A percentile compares a stretch with the other conserved stretches of the same genome.
These are phyloP conservation scores for Zaprionus lachaisei DNA, from an alignment of 1,140 invertebrate species.

Conservation along the genomic window DNA sequence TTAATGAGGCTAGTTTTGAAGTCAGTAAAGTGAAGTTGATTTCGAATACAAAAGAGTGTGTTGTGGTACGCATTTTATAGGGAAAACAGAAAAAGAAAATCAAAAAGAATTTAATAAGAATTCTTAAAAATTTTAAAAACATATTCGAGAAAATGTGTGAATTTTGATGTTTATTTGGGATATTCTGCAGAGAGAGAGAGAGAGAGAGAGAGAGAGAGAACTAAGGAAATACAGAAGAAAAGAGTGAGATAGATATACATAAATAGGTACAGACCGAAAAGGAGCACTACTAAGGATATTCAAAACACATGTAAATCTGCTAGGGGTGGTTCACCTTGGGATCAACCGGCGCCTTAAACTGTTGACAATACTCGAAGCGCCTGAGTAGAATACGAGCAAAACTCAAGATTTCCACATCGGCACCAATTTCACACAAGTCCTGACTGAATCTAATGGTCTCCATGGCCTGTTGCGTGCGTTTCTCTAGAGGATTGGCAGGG, in stretches of 20 bases:
- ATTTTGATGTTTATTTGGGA: too few relatives aligned
- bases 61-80: too few relatives aligned
- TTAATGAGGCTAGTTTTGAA: too few relatives aligned
- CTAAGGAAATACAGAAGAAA: neutral
- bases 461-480: slow-evolving; percentile 82
- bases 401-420: slow-evolving; percentile 89
- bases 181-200: too few relatives aligned
- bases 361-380: slow-evolving; percentile 87
- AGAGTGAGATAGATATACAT: neutral
- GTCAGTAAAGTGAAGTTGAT: too few relatives aligned
- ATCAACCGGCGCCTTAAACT: slow-evolving; percentile 85
- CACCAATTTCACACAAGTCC: slow-evolving; percentile 87
- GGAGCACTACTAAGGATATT: neutral
- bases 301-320: neutral
- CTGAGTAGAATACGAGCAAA: slow-evolving; percentile 87
- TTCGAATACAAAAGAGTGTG: too few relatives aligned
- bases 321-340: slow-evolving; percentile 63
- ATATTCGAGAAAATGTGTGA: too few relatives aligned
- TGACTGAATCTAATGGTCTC: slow-evolving; percentile 87
- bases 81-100: too few relatives aligned
- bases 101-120: too few relatives aligned
- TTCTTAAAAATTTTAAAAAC: too few relatives aligned
- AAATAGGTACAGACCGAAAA: neutral
- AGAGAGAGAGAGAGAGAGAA: too few relatives aligned
- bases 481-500: slow-evolving; percentile 45